Evolutionary conservation across 2,113 vertebrate species (phyloP).

Genomic region (Climacteris rufus): DNA sequence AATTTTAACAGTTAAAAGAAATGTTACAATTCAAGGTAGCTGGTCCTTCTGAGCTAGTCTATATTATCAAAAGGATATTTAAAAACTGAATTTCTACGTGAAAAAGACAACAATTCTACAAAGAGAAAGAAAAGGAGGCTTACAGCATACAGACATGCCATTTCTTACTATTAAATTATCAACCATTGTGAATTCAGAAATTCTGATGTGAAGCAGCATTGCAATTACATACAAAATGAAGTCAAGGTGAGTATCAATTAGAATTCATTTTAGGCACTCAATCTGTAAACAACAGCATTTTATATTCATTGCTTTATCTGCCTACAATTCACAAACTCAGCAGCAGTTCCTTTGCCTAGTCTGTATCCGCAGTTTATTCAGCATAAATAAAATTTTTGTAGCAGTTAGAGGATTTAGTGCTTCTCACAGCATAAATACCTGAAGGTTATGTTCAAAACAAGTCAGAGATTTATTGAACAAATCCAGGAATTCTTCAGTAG

Average conservation of each 20-base stretch:
- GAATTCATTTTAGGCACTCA: constrained; percentile 21
- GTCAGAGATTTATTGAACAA: constrained; percentile 80
- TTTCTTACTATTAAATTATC: constrained; percentile 22
- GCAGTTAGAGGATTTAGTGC: constrained; percentile 12
- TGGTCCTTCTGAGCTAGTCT: not conserved
- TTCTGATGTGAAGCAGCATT: not conserved
- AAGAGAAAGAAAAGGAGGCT: not conserved
- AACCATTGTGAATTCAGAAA: constrained; percentile 31
- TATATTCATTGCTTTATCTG: not conserved
- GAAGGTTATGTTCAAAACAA: constrained; percentile 88
- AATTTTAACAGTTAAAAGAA: not conserved
- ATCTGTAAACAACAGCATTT: constrained; percentile 41
- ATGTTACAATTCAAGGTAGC: not conserved
- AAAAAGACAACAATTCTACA: not conserved
- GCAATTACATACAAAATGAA: constrained; percentile 51
- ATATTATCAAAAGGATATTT: not conserved
- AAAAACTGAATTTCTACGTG: not conserved
- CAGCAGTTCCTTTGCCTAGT: not conserved
- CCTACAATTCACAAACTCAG: not conserved
- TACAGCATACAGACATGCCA: not conserved
- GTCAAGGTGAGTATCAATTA: constrained; percentile 53
- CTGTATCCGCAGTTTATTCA: not conserved
- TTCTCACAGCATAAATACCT: constrained; percentile 73
- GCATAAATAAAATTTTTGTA: not conserved
- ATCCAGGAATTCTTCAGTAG: constrained; percentile 79